A percentile compares a stretch with the other conserved stretches of the same genome.
Conservation (phyloP, 2,797 vertebrate species). For the Leucoraja ocellata region DNA sequence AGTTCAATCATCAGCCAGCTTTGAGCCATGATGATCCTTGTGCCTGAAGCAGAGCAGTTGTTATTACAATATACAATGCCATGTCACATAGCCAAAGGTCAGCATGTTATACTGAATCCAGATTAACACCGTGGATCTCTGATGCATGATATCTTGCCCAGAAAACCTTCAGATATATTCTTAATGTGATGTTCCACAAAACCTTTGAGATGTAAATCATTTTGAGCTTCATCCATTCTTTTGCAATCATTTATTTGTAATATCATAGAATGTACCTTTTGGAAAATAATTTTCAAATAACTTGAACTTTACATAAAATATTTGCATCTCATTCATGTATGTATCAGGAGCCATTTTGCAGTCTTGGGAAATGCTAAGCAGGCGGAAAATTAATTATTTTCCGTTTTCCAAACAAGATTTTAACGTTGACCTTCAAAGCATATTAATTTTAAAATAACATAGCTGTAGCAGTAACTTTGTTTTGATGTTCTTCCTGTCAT, state of each 20-base stretch:
- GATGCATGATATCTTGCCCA: background rate
- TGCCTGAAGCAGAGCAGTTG: conserved; percentile 6
- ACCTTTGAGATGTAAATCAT: background rate
- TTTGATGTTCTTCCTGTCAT: background rate
- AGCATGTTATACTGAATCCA: background rate
- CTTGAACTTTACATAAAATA: background rate
- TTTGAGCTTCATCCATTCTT: background rate
- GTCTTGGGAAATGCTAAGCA: background rate
- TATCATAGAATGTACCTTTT: background rate
- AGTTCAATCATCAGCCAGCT: background rate
- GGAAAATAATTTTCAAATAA: background rate
- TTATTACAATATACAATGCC: background rate
- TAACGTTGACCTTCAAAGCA: background rate
- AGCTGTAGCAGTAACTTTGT: background rate
- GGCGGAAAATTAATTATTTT: background rate
- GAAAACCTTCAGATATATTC: background rate
- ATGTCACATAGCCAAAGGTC: background rate
- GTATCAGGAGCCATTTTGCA: background rate
- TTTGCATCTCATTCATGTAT: background rate
- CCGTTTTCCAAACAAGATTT: background rate
- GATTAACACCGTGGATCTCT: background rate
- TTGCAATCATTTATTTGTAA: conserved; percentile 13
- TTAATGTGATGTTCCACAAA: background rate
- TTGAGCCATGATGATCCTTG: background rate
- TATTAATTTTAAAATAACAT: background rate